A percentile compares a stretch with the other conserved stretches of the same genome.
Conservation (phyloP, 37 sponge, comb jelly and placozoan species). For the Hexactinellida sp. region DNA sequence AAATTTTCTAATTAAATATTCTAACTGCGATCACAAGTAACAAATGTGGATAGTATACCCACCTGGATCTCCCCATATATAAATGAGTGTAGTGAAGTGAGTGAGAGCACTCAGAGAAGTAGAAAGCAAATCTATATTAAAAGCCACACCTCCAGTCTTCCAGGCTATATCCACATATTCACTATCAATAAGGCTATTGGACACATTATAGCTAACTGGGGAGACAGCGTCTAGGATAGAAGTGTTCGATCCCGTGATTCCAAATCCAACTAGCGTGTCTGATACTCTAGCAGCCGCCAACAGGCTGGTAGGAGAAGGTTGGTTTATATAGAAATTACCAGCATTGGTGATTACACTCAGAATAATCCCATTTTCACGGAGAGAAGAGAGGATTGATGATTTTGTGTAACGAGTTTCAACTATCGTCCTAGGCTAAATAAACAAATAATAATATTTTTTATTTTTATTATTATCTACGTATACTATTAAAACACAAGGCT, state of each 20-base stretch:
- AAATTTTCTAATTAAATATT: too few species aligned
- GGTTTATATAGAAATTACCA: neutral
- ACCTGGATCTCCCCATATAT: constrained; percentile 1
- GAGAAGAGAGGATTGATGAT: neutral
- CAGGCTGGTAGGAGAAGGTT: neutral
- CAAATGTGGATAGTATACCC: too few species aligned
- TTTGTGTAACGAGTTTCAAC: neutral
- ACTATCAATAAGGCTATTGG: neutral
- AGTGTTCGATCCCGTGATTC: neutral
- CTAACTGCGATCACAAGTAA: too few species aligned
- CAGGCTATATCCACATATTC: constrained; percentile 6
- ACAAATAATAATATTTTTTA: neutral
- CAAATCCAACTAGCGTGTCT: neutral
- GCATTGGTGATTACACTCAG: neutral
- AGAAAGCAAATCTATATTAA: neutral
- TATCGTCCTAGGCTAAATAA: neutral
- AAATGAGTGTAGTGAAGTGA: neutral
- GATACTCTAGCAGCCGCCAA: neutral
- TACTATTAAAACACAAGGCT: too few species aligned
- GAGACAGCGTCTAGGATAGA: neutral
- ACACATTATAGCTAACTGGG: neutral
- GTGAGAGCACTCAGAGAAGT: neutral
- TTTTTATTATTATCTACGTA: too few species aligned
- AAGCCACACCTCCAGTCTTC: neutral
- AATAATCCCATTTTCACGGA: neutral